These are phyloP conservation scores for Caranx melampygus DNA, from an alignment of 2,113 vertebrate genomes.

Conservation along the genomic window DNA sequence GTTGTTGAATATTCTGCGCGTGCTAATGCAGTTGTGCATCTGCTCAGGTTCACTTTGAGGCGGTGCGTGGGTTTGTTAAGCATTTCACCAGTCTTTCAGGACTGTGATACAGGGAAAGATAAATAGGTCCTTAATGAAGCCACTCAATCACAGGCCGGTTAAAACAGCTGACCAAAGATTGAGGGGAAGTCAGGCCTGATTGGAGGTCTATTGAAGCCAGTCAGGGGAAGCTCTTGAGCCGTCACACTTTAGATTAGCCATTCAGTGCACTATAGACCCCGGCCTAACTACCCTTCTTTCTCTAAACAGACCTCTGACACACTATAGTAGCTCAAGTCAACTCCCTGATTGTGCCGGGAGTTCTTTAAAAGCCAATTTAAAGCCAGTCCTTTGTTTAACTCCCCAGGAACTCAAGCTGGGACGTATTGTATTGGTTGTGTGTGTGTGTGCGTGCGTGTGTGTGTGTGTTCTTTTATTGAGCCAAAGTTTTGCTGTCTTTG, in stretches of 20 bases:
- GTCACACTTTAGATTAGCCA: slow-evolving; percentile 75
- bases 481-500: slow-evolving; percentile 39
- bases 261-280: slow-evolving; percentile 64
- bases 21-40: slow-evolving; percentile 55
- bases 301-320: slow-evolving; percentile 69
- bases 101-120: slow-evolving; percentile 71
- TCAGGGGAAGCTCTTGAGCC: slow-evolving; percentile 63
- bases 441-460: slow-evolving; percentile 30
- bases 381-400: slow-evolving; percentile 75
- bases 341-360: slow-evolving; percentile 67
- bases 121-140: slow-evolving; percentile 80
- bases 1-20: slow-evolving; percentile 31
- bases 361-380: slow-evolving; percentile 80
- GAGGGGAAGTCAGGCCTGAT: slow-evolving; percentile 70
- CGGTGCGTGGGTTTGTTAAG: slow-evolving; percentile 62
- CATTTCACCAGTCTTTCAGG: slow-evolving; percentile 67
- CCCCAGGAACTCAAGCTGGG: slow-evolving; percentile 64
- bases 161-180: slow-evolving; percentile 74
- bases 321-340: slow-evolving; percentile 63
- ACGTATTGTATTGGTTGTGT: slow-evolving; percentile 47
- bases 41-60: slow-evolving; percentile 51
- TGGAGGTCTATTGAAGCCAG: slow-evolving; percentile 67
- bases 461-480: slow-evolving; percentile 29
- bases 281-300: slow-evolving; percentile 64
- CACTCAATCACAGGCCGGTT: slow-evolving; percentile 82